Percentiles rank a stretch among this genome's conserved stretches.
These are phyloP conservation scores for Gymnothorax reevesii DNA, from an alignment of 2,797 vertebrate genomes.

Conservation along the genomic window DNA sequence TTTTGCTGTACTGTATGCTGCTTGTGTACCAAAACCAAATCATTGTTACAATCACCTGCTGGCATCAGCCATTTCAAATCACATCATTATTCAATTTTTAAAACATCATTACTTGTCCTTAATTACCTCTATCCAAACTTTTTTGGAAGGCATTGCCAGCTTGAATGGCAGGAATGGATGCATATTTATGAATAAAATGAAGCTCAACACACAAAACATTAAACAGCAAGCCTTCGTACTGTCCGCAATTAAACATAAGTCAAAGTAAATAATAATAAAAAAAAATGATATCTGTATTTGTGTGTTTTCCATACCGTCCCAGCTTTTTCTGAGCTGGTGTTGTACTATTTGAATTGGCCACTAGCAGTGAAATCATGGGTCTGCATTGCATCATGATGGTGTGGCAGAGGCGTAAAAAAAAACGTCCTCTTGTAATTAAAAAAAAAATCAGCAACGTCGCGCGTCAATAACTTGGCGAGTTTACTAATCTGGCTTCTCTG, in stretches of 20 bases:
- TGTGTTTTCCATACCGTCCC: neutral
- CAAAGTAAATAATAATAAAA: neutral
- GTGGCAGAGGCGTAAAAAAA: neutral
- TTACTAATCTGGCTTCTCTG: neutral
- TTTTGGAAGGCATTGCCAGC: neutral
- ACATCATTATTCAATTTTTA: too few species aligned
- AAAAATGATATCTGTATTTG: too few species aligned
- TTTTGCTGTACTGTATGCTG: too few species aligned
- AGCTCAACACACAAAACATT: too few species aligned
- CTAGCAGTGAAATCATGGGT: neutral
- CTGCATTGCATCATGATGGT: neutral
- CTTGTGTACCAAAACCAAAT: too few species aligned
- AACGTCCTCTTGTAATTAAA: neutral
- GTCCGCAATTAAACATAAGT: neutral
- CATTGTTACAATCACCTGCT: too few species aligned
- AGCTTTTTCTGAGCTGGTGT: neutral
- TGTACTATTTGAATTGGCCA: neutral
- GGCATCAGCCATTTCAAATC: too few species aligned
- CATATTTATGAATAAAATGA: too few species aligned
- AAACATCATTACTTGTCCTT: too few species aligned
- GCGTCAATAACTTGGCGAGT: neutral
- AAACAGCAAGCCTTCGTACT: too few species aligned
- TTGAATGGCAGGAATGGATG: neutral
- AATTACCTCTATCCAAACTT: too few species aligned
- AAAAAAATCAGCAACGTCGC: neutral